Evolutionary conservation across 1,140 invertebrate species (phyloP).

Genomic region (Bathynomus jamesi): DNA sequence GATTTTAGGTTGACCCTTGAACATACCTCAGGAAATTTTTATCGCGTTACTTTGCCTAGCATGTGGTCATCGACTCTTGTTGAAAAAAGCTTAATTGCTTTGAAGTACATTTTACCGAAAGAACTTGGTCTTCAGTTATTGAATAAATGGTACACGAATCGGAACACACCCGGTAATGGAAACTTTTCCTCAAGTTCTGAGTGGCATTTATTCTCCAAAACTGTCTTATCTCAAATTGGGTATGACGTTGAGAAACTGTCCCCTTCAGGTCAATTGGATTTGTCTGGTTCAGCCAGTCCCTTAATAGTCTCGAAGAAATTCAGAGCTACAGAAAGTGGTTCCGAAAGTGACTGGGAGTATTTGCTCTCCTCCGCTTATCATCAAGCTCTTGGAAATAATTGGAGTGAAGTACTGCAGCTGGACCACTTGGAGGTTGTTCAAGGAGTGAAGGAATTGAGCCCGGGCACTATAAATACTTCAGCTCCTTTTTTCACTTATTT

Average conservation of each 20-base stretch:
- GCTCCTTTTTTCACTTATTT: conserved; percentile 65
- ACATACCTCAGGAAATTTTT: conserved; percentile 28
- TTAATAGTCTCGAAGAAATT: conserved; percentile 51
- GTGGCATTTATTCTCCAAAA: conserved; percentile 66
- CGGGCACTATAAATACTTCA: conserved; percentile 53
- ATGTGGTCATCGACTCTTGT: conserved; percentile 30
- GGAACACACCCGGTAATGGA: conserved; percentile 76
- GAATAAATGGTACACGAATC: conserved; percentile 73
- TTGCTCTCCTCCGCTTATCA: conserved; percentile 55
- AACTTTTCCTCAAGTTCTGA: conserved; percentile 68
- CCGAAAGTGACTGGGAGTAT: conserved; percentile 64
- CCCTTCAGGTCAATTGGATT: conserved; percentile 47
- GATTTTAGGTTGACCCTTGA: conserved; percentile 56
- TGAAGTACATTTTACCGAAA: conserved; percentile 63
- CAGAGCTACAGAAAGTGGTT: conserved; percentile 51
- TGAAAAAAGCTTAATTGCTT: conserved; percentile 57
- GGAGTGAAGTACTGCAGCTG: conserved; percentile 40
- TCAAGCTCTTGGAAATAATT: conserved; percentile 41
- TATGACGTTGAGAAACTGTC: conserved; percentile 60
- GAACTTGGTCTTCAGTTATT: conserved; percentile 67
- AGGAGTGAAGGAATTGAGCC: conserved; percentile 40
- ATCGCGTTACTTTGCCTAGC: conserved; percentile 31
- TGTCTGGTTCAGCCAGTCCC: conserved; percentile 44
- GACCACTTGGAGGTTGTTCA: conserved; percentile 40
- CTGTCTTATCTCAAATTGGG: conserved; percentile 53